Conservation (phyloP, 2,888 invertebrate genomes). For the Arge pagana region DNA sequence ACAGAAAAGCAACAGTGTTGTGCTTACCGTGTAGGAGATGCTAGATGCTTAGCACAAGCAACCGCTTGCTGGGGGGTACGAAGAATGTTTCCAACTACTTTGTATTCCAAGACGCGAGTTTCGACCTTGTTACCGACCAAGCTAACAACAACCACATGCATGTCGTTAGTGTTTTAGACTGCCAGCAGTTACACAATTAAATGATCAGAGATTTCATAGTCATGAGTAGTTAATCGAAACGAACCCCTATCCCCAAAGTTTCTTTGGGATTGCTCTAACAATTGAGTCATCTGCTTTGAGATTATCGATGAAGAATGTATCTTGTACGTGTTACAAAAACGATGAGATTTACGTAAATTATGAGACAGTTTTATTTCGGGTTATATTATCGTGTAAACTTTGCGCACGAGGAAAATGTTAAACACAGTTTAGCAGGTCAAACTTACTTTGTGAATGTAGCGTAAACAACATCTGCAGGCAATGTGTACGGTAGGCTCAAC, state of each 20-base stretch:
- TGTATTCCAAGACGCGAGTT: conserved; percentile 54
- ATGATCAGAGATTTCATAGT: no score
- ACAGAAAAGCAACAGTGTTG: conserved; percentile 8
- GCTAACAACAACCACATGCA: conserved; percentile 49
- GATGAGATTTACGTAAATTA: no score
- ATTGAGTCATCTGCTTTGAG: no score
- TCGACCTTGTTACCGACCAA: conserved; percentile 56
- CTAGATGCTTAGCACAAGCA: conserved; percentile 31
- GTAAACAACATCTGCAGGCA: conserved; percentile 87
- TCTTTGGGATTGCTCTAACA: no score
- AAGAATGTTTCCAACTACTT: conserved; percentile 54
- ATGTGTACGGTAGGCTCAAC: conserved; percentile 81
- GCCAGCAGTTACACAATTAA: no score
- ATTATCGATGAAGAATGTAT: no score
- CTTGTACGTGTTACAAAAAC: no score
- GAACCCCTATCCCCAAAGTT: no score
- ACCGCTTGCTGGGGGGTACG: conserved; percentile 35
- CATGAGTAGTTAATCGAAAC: no score
- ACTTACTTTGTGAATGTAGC: conserved; percentile 88
- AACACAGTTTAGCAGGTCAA: not conserved
- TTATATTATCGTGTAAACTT: no score
- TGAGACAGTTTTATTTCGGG: no score
- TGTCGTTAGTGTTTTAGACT: conserved; percentile 17
- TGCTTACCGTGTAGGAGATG: conserved; percentile 33
- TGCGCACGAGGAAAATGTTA: no score